Base-by-base conservation (phyloP, 2,113 vertebrate species). In the Cyanoliseus patagonus region DNA sequence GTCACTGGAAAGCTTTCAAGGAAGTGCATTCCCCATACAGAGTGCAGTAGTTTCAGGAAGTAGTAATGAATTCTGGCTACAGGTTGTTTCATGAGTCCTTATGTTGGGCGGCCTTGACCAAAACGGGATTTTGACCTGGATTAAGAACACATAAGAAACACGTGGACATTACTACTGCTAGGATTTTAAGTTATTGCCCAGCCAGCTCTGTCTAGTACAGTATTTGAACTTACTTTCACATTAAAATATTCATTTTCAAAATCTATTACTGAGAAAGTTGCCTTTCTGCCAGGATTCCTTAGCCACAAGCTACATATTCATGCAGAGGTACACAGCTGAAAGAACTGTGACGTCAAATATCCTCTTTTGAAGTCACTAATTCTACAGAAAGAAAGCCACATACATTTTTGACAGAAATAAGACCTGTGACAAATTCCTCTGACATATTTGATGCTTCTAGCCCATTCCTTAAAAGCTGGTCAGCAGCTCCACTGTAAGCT, bases 61-160 rank as follows among this genome's bases (percentile, higher is more conserved):
- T 88, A 96, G 88, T 44, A 91, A 80, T 42, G 69, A 70, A 74
- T 83, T 96, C 91, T 83, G 72, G 89, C 41, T 96, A 46, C 63
- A 72, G 37, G 57, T 35, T 12, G 52, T 88, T 49, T 77, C 70
- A n/a, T 3, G 49, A 91, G 75, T 90, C 75, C 91, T 97, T 97
- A 98, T 1, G 96, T 97, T 64, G 98, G 98, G 62, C 98, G 98
- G 53, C 98, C 96, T 96, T 92, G 97, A 76, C 95, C 97, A 95
- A 98, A 98, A 88, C 98, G 98, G 68, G 96, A 39, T 97, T 98
- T 98, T 86, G 98, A 97, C 94, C 98, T 98, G 88, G 47, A 95
- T 93, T 91, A 77, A 80, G 66, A 91, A 82, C 42, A 96, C 44
- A 81, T 1, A 86, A 88, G 39, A 87, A 91, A 72, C 17, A 61